Evolutionary conservation across 2,797 vertebrate species (phyloP).

Genomic region (Sebastes hubbsi): DNA sequence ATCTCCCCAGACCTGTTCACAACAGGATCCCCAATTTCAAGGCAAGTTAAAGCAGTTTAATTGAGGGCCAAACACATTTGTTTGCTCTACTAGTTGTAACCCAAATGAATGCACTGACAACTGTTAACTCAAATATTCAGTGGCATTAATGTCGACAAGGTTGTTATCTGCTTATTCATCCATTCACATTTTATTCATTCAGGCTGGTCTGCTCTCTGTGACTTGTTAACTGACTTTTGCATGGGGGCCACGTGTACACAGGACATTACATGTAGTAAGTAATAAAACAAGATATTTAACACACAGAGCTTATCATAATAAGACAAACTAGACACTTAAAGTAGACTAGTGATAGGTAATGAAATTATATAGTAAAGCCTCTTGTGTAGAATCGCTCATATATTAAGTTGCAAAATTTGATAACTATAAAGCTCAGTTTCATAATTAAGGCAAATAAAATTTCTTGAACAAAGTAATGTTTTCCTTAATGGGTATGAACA

Average conservation of each 20-base stretch:
- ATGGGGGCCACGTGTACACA: not conserved
- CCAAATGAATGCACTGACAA: not conserved
- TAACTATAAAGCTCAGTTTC: not conserved
- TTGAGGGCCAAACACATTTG: too few species aligned
- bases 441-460: not conserved
- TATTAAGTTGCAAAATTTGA: not conserved
- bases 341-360: not conserved
- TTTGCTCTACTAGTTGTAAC: too few species aligned
- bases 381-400: not conserved
- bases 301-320: not conserved
- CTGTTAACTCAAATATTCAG: not conserved
- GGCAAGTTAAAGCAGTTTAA: slow-evolving; percentile 73
- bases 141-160: not conserved
- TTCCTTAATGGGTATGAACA: not conserved
- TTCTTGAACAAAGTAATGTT: not conserved
- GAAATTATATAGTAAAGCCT: not conserved
- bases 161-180: not conserved
- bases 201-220: not conserved
- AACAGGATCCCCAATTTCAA: slow-evolving; percentile 97
- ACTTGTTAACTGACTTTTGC: not conserved
- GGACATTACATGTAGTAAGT: not conserved
- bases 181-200: not conserved
- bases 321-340: not conserved
- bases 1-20: slow-evolving; percentile 93
- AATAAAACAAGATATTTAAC: not conserved